Conservation (phyloP, 1,140 invertebrate species). For the Aphidius gifuensis region DNA sequence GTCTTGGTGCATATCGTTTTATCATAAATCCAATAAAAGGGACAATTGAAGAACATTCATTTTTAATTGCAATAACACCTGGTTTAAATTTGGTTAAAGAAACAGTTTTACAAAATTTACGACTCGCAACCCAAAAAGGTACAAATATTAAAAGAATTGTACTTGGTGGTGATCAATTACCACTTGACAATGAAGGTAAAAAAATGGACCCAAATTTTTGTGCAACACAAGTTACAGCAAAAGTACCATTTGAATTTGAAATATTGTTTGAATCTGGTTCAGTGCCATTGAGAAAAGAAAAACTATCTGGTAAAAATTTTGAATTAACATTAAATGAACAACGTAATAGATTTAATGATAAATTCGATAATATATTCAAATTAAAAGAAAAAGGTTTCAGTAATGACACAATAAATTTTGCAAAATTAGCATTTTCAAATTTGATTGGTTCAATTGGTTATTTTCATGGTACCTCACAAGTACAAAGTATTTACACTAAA, state of each 20-base stretch:
- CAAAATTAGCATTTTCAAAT: conserved; percentile 88
- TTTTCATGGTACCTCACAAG: conserved; percentile 89
- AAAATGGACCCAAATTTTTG: conserved; percentile 75
- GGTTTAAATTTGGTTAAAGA: conserved; percentile 76
- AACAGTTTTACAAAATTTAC: conserved; percentile 67
- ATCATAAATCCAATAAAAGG: conserved; percentile 54
- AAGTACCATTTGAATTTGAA: conserved; percentile 81
- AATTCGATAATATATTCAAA: conserved; percentile 73
- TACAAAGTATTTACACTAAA: conserved; percentile 77
- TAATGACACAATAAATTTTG: conserved; percentile 72
- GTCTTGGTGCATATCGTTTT: conserved; percentile 74
- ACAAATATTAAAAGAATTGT: conserved; percentile 61
- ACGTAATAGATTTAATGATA: conserved; percentile 61
- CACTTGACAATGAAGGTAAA: conserved; percentile 51
- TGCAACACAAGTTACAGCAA: conserved; percentile 74
- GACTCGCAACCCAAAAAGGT: conserved; percentile 58
- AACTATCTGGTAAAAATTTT: conserved; percentile 63
- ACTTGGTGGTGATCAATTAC: conserved; percentile 61
- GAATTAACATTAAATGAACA: conserved; percentile 62
- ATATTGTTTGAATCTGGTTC: conserved; percentile 79
- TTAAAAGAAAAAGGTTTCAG: conserved; percentile 70
- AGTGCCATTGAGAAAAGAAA: conserved; percentile 57
- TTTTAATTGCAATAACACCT: conserved; percentile 67
- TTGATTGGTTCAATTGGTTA: conserved; percentile 95
- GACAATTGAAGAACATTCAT: conserved; percentile 68